Conservation (phyloP, 2,797 vertebrate genomes). For the Lepilemur ruficaudatus region DNA sequence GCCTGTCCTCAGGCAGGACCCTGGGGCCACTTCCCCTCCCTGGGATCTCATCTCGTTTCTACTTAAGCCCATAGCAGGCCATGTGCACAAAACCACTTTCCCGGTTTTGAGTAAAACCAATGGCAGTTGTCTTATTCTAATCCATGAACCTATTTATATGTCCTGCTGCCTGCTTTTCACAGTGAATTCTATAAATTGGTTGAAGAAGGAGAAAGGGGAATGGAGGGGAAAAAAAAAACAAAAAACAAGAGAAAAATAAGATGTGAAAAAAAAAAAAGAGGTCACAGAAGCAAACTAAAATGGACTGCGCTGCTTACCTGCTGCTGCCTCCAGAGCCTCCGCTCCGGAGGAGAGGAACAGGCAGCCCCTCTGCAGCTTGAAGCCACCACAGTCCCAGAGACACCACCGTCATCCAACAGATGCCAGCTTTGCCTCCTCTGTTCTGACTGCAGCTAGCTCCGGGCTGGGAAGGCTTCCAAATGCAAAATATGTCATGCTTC, state of each 20-base stretch:
- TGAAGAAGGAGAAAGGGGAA: background rate
- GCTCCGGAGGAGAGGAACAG: background rate
- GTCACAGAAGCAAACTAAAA: slow-evolving; percentile 11
- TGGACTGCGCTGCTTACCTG: background rate
- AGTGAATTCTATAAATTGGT: background rate
- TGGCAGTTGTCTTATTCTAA: background rate
- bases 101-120: background rate
- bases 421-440: background rate
- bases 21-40: background rate
- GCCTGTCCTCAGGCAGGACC: background rate
- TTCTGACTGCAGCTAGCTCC: background rate
- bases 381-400: background rate
- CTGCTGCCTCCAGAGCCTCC: background rate
- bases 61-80: background rate
- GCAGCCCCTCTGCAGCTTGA: background rate
- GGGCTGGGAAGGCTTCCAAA: slow-evolving; percentile 52
- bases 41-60: background rate
- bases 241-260: slow-evolving; percentile 6
- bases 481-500: slow-evolving; percentile 30
- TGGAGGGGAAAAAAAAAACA: rapidly evolving
- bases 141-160: background rate
- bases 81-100: background rate
- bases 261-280: background rate
- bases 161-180: background rate
- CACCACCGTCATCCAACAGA: background rate